Evolutionary conservation across 2,888 invertebrate genomes (phyloP).

Genomic region (Platycheirus albimanus): DNA sequence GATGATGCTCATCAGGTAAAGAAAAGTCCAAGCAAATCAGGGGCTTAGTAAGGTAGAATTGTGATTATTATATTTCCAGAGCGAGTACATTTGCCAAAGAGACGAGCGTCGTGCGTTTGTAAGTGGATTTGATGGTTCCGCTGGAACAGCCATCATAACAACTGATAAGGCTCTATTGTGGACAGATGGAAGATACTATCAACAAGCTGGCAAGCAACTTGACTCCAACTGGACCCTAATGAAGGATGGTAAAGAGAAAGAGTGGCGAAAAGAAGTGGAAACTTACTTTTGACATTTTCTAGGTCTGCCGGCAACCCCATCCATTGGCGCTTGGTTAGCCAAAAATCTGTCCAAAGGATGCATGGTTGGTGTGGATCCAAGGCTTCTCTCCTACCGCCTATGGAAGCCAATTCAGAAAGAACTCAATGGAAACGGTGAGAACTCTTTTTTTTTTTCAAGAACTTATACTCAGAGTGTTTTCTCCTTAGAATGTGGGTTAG

Average conservation of each 20-base stretch:
- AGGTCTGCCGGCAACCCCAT: slow-evolving; percentile 83
- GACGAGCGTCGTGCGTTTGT: slow-evolving; percentile 94
- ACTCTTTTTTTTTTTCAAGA: neutral
- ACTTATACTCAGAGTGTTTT: neutral
- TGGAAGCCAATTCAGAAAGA: slow-evolving; percentile 86
- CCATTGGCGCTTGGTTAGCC: slow-evolving; percentile 86
- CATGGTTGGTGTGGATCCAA: slow-evolving; percentile 89
- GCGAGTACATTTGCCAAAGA: slow-evolving; percentile 94
- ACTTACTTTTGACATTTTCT: neutral
- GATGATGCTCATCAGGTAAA: slow-evolving; percentile 87
- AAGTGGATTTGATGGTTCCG: slow-evolving; percentile 91
- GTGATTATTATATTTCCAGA: slow-evolving; percentile 67
- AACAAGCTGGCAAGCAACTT: slow-evolving; percentile 93
- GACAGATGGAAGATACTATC: slow-evolving; percentile 98
- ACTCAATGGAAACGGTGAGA: slow-evolving; percentile 82
- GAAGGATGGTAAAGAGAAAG: slow-evolving; percentile 86
- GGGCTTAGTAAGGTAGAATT: too few species aligned
- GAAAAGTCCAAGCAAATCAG: too few species aligned
- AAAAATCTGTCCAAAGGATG: slow-evolving; percentile 86
- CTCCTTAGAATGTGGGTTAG: slow-evolving; percentile 84
- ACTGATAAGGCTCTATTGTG: slow-evolving; percentile 90
- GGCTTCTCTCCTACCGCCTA: slow-evolving; percentile 85
- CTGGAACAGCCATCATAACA: slow-evolving; percentile 95
- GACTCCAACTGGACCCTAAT: slow-evolving; percentile 94
- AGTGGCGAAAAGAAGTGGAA: neutral